A percentile compares a stretch with the other conserved stretches of the same genome.
Conservation (phyloP, 2,888 invertebrate species). For the Lasioglossum pauxillum region DNA sequence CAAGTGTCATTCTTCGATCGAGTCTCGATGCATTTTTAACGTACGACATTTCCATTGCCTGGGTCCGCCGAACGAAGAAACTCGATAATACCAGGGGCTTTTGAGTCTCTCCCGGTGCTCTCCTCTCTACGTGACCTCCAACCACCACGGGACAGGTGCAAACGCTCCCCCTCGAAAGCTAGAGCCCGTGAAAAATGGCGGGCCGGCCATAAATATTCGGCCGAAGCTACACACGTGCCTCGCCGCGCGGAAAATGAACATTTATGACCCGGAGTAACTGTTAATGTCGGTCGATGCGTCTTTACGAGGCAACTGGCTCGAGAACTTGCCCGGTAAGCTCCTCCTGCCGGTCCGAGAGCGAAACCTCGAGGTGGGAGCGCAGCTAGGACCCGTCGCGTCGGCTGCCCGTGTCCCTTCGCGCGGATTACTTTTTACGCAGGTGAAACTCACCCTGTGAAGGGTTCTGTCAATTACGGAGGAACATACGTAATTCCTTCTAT, state of each 20-base stretch:
- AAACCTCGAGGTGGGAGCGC: not conserved
- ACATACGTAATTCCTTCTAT: not conserved
- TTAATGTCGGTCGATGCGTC: slow-evolving; percentile 66
- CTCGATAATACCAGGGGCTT: slow-evolving; percentile 30
- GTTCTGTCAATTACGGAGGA: not conserved
- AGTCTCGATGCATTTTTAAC: not conserved
- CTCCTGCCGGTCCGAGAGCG: not conserved
- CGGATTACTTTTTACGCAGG: not conserved
- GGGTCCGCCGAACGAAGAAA: slow-evolving; percentile 10
- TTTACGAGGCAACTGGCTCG: slow-evolving; percentile 45
- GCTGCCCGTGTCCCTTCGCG: slow-evolving; percentile 14
- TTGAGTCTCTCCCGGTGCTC: slow-evolving; percentile 21
- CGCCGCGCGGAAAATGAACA: slow-evolving; percentile 66
- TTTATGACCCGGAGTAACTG: slow-evolving; percentile 66
- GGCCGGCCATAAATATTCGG: slow-evolving; percentile 64
- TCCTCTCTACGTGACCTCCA: slow-evolving; percentile 50
- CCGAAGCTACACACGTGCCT: slow-evolving; percentile 32
- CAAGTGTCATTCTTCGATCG: slow-evolving; percentile 13
- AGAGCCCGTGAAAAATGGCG: slow-evolving; percentile 60
- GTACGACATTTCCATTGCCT: not conserved
- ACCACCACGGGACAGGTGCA: slow-evolving; percentile 50
- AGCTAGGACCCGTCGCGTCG: slow-evolving; percentile 4
- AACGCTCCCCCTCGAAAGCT: slow-evolving; percentile 38
- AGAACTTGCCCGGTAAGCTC: slow-evolving; percentile 44
- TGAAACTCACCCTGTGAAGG: not conserved